Percentiles rank a stretch among this genome's conserved stretches.
Evolutionary conservation across 2,113 vertebrate genomes (phyloP).

Genomic region (Shinisaurus crocodilurus): DNA sequence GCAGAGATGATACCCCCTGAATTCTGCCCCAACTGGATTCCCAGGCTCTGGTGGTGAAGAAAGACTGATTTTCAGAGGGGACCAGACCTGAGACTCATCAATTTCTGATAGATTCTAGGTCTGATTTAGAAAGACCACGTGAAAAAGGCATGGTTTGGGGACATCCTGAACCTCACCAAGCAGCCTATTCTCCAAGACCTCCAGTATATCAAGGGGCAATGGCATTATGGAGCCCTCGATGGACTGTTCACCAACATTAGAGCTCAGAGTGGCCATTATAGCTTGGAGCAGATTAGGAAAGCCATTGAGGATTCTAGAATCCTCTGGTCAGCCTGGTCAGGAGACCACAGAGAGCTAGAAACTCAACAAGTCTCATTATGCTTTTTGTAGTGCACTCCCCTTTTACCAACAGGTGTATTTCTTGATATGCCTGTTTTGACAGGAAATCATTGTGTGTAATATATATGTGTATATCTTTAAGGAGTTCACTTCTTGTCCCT

Average conservation of each 20-base stretch:
- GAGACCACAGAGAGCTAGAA: not conserved
- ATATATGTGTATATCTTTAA: not conserved
- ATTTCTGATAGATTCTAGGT: not conserved
- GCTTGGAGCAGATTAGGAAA: not conserved
- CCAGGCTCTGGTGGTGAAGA: too few relatives aligned
- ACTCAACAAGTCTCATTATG: not conserved
- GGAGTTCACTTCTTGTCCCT: not conserved
- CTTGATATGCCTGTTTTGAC: not conserved
- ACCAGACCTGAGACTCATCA: not conserved
- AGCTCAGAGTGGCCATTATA: not conserved
- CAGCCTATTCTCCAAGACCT: not conserved
- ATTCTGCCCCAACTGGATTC: not conserved
- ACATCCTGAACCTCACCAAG: not conserved
- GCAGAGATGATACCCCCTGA: not conserved
- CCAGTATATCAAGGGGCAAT: not conserved
- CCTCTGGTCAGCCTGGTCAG: not conserved
- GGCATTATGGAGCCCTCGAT: too few relatives aligned
- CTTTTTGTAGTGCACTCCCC: not conserved
- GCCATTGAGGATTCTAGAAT: not conserved
- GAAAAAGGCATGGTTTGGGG: not conserved
- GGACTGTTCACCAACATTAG: not conserved
- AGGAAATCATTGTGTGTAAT: not conserved
- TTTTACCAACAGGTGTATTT: not conserved
- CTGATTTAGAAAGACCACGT: not conserved
- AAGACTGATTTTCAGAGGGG: not conserved